phyloP scores from a whole-genome alignment of 2,888 invertebrate species.

The Muscina levida region DNA sequence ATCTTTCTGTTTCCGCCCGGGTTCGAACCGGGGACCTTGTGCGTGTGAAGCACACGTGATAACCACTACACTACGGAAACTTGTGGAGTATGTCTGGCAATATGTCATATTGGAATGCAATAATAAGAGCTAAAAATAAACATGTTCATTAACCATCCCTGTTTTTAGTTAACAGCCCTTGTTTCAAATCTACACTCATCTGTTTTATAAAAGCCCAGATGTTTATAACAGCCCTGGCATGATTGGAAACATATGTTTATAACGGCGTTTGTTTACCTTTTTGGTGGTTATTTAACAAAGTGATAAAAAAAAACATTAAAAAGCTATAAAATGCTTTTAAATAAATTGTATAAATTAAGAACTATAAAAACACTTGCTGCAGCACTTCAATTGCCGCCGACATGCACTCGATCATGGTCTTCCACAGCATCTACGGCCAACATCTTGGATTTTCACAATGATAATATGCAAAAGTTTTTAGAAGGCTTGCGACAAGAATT shows the following conservation, averaged over 20 bases:
- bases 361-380: too few relatives aligned
- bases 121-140: conserved; percentile 13
- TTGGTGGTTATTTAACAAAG: conserved; percentile 34
- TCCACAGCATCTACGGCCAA: conserved; percentile 16
- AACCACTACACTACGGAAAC: conserved; percentile 73
- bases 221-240: too few relatives aligned
- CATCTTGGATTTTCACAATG: conserved; percentile 69
- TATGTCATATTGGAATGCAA: neutral
- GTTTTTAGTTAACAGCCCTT: too few relatives aligned
- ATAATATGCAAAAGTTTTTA: conserved; percentile 81
- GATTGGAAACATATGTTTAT: neutral
- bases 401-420: neutral
- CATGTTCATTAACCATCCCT: neutral
- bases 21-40: conserved; percentile 76
- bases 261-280: neutral
- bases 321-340: conserved; percentile 44
- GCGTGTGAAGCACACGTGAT: conserved; percentile 77
- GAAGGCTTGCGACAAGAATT: conserved; percentile 82
- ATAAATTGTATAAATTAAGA: conserved; percentile 23
- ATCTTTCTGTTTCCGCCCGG: conserved; percentile 73
- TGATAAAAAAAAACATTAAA: too few relatives aligned
- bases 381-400: too few relatives aligned
- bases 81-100: neutral
- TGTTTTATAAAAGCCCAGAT: too few relatives aligned
- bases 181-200: too few relatives aligned